Evolutionary conservation across 1,140 invertebrate species (phyloP), one percentile per base, ranked within the genome.

Genomic region (Danaus plexippus): DNA sequence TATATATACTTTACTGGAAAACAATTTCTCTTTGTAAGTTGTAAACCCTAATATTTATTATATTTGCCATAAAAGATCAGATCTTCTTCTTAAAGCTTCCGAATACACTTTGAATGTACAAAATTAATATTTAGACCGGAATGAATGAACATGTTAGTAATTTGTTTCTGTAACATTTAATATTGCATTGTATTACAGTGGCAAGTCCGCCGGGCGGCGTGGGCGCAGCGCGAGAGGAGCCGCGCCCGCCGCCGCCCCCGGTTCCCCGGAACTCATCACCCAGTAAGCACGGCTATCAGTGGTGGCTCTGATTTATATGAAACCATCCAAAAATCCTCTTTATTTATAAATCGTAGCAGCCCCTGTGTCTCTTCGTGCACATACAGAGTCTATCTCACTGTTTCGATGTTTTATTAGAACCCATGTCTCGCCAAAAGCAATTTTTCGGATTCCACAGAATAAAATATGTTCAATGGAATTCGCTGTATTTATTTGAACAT

Each of bases 151-250:
- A 32, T 4, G 7, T 32, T 32, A 32, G 7, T 32, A 32, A 32
- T 32, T 7, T 4, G 22, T 32, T 32, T 32, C 22, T 32, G 22
- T 43, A 13, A 43, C 13, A 42, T 43, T 43, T 13, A 52, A 13
- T 42, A 42, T 53, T 2, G 42, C 50, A 11, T 75, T 62, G 60
- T 81, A 73, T 85, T 83, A 52, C 82, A 85, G 82, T 85, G 77
- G 82, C 82, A 70, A 83, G 80, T 77, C 82, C 82, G 42, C 82
- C 82, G 58, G 81, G 80, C 63, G 80, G 80, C 73, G 78, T 75
- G 69, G 77, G 73, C 67, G 73, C 71, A 59, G 70, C 72, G 11
- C 71, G 68, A 12, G 79, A 82, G 60, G 80, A 81, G 52, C 68
- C 75, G 32, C 77, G 75, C 60, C 77, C 76, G 47, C 78, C 77